Evolutionary conservation across 2,888 invertebrate species (phyloP), one percentile per base, ranked within the genome.

Genomic region (Dicyrtomina minuta): DNA sequence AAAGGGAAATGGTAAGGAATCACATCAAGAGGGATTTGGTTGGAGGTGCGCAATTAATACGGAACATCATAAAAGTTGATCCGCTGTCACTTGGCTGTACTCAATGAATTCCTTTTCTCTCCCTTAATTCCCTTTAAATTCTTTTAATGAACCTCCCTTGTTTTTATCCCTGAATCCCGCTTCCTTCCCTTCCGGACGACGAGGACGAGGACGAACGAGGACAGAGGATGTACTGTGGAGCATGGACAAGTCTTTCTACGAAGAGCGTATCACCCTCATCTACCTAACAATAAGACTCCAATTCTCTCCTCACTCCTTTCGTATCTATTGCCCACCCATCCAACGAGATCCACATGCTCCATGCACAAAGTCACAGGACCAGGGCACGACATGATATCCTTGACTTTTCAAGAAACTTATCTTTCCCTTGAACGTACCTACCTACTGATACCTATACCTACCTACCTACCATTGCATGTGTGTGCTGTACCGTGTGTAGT

Each of bases 51-150:
- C 74, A 75, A 76, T 77, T 77, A 77, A 77, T 77, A 76, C 74
- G 67, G 72, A 73, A 62, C 73, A 74, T 77, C 77, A 77, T 77
- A 77, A 77, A 77, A 75, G 75, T 76, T 75, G 76, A 76, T 75
- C 75, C 76, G 64, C 70, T 76, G 77, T 77, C 77, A 77, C 68
- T 76, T 71, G 66, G 68, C 44, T 53, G 68, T 70, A 71, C 70
- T 71, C 73, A 70, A 68, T 71, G 70, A 71, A 75, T 77, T 75
- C 73, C 70, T 77, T 70, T 74, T 70, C 73, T 62, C 69, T 64
- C 66, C 66, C 75, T 71, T 77, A 77, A 77, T 77, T 77, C 77
- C 77, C 72, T 73, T 72, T 77, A 76, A 77, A 75, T 77, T 77
- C 77, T 77, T 77, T 77, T 77, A 77, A 77, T 77, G 77, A 77